phyloP scores from a whole-genome alignment of 2,113 vertebrate species.

The Panthera uncia region DNA sequence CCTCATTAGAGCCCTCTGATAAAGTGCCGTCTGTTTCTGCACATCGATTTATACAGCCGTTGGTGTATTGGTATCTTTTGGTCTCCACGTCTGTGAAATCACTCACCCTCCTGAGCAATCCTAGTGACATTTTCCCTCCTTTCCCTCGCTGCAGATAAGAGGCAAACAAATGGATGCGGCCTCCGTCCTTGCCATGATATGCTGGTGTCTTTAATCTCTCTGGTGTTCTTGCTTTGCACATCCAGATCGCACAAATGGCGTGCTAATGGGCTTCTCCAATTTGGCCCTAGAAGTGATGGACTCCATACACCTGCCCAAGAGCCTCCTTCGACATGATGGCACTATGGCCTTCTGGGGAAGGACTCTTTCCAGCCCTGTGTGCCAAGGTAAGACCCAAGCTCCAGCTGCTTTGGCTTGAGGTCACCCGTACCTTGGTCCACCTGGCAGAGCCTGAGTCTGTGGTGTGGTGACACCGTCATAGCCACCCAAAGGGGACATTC shows the following conservation, averaged over 20 bases:
- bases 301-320: fast-evolving
- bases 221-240: neutral
- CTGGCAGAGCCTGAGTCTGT: neutral
- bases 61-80: neutral
- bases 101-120: neutral
- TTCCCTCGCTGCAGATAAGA: neutral
- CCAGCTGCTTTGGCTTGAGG: neutral
- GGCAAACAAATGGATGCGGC: neutral
- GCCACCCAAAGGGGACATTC: no score
- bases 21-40: neutral
- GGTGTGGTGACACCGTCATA: fast-evolving
- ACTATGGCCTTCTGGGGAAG: neutral
- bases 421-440: neutral
- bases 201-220: neutral
- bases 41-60: fast-evolving
- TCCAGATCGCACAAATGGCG: neutral
- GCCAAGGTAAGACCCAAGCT: neutral
- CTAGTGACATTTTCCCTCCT: neutral
- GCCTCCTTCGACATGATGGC: fast-evolving
- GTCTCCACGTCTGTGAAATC: neutral
- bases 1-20: neutral
- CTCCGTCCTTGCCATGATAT: fast-evolving
- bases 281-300: neutral
- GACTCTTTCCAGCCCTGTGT: neutral
- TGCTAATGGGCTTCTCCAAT: neutral